Conservation (phyloP, 1,140 invertebrate species). For the Pomacea maculata region DNA sequence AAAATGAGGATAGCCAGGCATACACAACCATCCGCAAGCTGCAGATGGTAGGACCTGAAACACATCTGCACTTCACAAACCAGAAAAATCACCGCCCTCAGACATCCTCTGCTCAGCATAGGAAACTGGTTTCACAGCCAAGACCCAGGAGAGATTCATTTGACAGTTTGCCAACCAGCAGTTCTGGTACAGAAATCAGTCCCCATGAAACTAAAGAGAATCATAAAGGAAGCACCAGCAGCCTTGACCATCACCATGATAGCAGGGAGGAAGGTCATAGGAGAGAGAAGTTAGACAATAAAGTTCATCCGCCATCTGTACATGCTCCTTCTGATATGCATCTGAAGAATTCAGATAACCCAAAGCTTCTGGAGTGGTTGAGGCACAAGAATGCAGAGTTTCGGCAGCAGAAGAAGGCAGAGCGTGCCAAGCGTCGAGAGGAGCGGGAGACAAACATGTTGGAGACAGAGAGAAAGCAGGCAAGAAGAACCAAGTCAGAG, state of each 20-base stretch:
- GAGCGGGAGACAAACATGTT: conserved; percentile 22
- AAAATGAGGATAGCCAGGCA: conserved; percentile 1
- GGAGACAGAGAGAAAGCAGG: conserved; percentile 10
- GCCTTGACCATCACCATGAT: neutral
- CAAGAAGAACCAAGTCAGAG: conserved; percentile 19
- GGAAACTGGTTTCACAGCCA: neutral
- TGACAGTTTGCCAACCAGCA: conserved; percentile 13
- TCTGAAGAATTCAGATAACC: conserved; percentile 29
- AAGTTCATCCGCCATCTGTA: neutral
- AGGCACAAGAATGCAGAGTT: conserved; percentile 28
- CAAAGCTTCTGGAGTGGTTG: conserved; percentile 30
- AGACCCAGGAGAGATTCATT: neutral
- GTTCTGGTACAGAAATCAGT: neutral
- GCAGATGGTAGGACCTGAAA: neutral
- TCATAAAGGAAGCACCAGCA: neutral
- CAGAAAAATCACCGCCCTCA: neutral
- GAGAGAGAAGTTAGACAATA: conserved; percentile 2
- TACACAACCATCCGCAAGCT: conserved; percentile 17
- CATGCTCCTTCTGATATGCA: conserved; percentile 16
- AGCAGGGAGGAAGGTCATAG: neutral
- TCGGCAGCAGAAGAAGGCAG: conserved; percentile 23
- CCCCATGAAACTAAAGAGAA: neutral
- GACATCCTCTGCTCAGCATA: neutral
- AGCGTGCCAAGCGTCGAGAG: conserved; percentile 23
- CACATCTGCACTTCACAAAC: neutral